These are phyloP conservation scores for Microcebus murinus DNA, from an alignment of 2,113 vertebrate species.

Conservation along the genomic window DNA sequence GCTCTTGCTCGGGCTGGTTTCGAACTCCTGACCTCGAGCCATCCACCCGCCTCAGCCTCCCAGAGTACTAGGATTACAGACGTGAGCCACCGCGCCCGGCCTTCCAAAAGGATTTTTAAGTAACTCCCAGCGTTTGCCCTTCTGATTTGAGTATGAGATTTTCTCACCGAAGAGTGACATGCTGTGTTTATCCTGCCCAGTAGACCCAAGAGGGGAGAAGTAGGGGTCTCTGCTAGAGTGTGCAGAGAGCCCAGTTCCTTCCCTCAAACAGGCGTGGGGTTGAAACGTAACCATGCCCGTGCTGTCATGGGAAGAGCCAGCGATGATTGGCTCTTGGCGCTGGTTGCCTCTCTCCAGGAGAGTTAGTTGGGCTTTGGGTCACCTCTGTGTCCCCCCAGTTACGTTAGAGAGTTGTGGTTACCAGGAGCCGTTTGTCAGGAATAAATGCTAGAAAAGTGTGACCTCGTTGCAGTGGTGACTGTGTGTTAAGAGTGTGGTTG, in stretches of 20 bases:
- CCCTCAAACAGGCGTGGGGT: neutral
- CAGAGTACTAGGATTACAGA: too few relatives aligned
- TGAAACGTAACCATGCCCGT: accelerated
- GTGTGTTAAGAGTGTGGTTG: neutral
- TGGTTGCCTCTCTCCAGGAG: neutral
- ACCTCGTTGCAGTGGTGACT: neutral
- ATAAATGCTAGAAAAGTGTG: neutral
- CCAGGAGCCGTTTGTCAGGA: neutral
- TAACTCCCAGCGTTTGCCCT: neutral
- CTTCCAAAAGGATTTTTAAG: neutral
- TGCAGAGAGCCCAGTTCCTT: neutral
- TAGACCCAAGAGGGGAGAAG: neutral
- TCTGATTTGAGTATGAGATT: neutral
- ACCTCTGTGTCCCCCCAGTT: neutral
- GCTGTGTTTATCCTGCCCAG: neutral
- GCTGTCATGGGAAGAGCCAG: neutral
- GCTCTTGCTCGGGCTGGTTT: too few relatives aligned
- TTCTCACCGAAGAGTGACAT: neutral
- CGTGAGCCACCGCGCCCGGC: too few relatives aligned
- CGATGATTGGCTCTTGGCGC: neutral
- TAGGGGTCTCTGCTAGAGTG: neutral
- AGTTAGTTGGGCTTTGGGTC: neutral
- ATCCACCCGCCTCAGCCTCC: too few relatives aligned
- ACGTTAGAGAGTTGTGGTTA: neutral
- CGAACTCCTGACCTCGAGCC: too few relatives aligned